Conservation (phyloP, 2,888 invertebrate species). For the Malthinus seriepunctatus region DNA sequence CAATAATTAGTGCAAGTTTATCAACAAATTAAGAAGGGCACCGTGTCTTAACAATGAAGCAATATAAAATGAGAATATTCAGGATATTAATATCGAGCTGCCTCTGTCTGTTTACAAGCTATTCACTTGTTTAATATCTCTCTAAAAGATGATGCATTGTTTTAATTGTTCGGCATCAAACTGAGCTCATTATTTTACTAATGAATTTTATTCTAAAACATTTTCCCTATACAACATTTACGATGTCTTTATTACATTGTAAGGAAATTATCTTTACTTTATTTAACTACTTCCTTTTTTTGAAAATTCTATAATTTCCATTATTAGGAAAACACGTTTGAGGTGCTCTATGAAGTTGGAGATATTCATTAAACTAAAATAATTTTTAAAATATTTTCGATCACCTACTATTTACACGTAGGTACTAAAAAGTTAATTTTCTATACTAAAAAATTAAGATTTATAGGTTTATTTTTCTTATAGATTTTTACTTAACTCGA, state of each 20-base stretch:
- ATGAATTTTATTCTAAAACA: no score
- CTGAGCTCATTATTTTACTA: slow-evolving; percentile 41
- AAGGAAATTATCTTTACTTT: no score
- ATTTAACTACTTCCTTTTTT: no score
- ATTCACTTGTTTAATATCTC: slow-evolving; percentile 35
- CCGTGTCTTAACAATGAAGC: slow-evolving; percentile 8
- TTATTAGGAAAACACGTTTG: no score
- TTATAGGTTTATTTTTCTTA: slow-evolving; percentile 15
- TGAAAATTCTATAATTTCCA: no score
- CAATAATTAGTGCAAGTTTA: slow-evolving; percentile 41
- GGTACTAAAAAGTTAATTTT: neutral
- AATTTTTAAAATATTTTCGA: no score
- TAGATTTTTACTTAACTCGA: slow-evolving; percentile 11
- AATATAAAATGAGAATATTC: slow-evolving; percentile 20
- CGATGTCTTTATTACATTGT: no score
- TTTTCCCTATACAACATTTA: no score
- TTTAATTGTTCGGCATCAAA: slow-evolving; percentile 43
- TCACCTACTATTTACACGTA: no score
- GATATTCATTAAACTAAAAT: no score
- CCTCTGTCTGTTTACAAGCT: slow-evolving; percentile 35
- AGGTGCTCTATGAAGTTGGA: no score
- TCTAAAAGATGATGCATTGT: slow-evolving; percentile 41
- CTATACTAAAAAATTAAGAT: slow-evolving; percentile 11
- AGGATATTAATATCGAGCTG: slow-evolving; percentile 25
- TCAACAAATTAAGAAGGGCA: slow-evolving; percentile 37